A percentile compares a stretch with the other conserved stretches of the same genome.
These are phyloP conservation scores for Sylvia atricapilla DNA, from an alignment of 2,113 vertebrate species.

Conservation along the genomic window DNA sequence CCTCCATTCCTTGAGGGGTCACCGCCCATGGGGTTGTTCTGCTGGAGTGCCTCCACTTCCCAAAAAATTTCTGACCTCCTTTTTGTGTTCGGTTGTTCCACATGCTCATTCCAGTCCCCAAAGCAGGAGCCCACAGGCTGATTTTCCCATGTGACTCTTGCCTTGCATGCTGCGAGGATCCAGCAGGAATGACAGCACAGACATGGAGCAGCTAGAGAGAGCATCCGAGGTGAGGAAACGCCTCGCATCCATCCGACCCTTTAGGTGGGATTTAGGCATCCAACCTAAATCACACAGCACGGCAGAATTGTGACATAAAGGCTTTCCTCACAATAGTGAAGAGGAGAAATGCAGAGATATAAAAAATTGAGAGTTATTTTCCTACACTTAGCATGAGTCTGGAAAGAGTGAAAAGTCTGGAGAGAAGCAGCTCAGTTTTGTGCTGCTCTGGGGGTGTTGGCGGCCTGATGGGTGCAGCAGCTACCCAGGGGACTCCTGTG, in stretches of 20 bases:
- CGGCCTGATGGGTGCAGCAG: neutral
- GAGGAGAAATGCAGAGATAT: neutral
- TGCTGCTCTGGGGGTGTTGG: fast-evolving
- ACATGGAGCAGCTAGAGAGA: neutral
- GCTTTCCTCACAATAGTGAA: neutral
- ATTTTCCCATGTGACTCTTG: fast-evolving
- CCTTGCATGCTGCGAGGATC: fast-evolving
- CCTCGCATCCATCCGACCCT: too few relatives aligned
- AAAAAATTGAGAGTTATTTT: neutral
- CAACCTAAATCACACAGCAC: neutral
- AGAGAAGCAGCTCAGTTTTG: neutral
- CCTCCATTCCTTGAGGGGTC: fast-evolving
- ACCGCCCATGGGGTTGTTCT: too few relatives aligned
- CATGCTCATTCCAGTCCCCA: neutral
- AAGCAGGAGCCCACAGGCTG: fast-evolving
- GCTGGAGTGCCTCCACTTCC: neutral
- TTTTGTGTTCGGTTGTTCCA: neutral
- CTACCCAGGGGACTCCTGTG: neutral
- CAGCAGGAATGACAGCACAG: neutral
- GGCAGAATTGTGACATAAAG: neutral
- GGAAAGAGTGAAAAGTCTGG: neutral
- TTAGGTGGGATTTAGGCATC: too few relatives aligned
- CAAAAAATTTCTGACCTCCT: neutral
- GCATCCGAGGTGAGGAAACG: neutral
- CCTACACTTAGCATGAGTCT: fast-evolving